Conservation (phyloP, 92 coral and sea anemone species). For the Porites lobata region DNA sequence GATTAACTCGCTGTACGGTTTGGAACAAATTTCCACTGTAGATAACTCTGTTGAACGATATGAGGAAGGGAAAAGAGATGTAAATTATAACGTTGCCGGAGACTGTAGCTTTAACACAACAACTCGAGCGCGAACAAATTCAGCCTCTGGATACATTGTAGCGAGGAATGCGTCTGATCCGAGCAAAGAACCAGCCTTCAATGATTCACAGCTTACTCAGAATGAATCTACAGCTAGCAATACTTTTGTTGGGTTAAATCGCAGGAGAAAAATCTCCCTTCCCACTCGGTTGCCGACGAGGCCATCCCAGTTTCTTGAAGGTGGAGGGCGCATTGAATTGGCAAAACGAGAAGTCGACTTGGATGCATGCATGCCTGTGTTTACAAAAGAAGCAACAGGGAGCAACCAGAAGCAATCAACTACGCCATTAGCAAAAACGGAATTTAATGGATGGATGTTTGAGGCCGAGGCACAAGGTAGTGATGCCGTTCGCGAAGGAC, state of each 20-base stretch:
- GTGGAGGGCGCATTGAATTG: slow-evolving; percentile 20
- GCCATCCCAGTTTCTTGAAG: slow-evolving; percentile 24
- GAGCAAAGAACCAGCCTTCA: neutral
- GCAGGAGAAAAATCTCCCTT: neutral
- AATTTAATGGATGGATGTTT: slow-evolving; percentile 37
- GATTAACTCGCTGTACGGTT: neutral
- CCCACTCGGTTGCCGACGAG: neutral
- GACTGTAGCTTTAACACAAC: neutral
- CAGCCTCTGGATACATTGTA: neutral
- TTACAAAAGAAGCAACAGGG: slow-evolving; percentile 3
- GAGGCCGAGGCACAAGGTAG: neutral
- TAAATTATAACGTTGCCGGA: neutral
- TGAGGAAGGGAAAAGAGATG: neutral
- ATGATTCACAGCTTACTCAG: neutral
- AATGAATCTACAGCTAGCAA: neutral
- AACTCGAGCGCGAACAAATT: neutral
- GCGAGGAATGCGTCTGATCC: neutral
- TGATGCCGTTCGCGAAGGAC: neutral
- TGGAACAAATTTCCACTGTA: neutral
- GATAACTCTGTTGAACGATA: neutral
- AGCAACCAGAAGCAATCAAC: neutral
- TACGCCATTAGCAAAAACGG: slow-evolving; percentile 2
- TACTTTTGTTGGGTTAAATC: neutral
- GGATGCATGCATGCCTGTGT: slow-evolving; percentile 31
- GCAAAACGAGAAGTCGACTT: slow-evolving; percentile 33